These are phyloP conservation scores for Molothrus aeneus DNA, from an alignment of 2,797 vertebrate species.

Conservation along the genomic window DNA sequence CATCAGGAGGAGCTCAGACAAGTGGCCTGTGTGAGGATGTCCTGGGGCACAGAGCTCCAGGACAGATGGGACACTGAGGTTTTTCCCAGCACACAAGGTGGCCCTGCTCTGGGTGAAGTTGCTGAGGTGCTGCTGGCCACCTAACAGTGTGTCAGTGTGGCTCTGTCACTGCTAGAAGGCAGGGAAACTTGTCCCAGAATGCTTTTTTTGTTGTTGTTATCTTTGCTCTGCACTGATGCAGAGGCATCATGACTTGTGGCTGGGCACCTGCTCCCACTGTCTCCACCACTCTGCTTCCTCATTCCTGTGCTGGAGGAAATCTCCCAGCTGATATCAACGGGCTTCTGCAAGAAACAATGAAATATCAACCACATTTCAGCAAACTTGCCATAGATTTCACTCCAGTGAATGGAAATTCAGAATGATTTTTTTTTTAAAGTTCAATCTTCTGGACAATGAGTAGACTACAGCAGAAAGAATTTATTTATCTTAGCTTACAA, in stretches of 20 bases:
- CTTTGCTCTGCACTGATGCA: neutral
- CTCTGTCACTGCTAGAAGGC: neutral
- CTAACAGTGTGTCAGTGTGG: rapidly evolving
- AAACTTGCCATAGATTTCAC: neutral
- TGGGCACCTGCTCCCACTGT: neutral
- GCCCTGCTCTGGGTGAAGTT: neutral
- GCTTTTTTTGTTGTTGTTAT: neutral
- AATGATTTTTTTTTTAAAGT: neutral
- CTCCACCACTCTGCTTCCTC: neutral
- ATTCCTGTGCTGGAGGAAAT: neutral
- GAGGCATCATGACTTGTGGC: rapidly evolving
- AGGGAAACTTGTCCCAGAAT: neutral
- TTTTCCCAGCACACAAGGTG: rapidly evolving
- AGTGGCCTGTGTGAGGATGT: neutral
- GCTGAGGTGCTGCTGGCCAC: neutral
- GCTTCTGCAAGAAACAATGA: neutral
- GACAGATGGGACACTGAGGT: neutral
- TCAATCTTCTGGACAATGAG: neutral
- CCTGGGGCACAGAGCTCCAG: neutral
- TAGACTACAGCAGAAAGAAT: neutral
- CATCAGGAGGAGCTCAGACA: neutral
- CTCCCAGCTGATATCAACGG: neutral
- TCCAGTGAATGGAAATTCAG: neutral
- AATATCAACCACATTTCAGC: neutral
- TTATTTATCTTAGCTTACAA: neutral